A percentile compares a stretch with the other conserved stretches of the same genome.
Conservation (phyloP, 2,113 vertebrate genomes). For the Bettongia penicillata region DNA sequence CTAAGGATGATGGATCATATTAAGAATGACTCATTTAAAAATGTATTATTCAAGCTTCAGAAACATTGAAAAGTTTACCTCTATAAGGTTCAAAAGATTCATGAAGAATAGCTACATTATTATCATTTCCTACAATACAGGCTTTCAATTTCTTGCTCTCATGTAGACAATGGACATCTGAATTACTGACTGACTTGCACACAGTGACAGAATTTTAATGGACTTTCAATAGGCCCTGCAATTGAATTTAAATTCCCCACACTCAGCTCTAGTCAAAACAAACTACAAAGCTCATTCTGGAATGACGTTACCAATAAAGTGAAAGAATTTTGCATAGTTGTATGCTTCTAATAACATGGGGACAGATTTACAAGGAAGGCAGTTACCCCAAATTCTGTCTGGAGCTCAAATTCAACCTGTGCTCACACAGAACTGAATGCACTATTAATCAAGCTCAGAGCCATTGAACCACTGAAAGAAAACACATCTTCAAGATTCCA, state of each 20-base stretch:
- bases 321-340: background rate
- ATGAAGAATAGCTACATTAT: background rate
- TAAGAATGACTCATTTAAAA: background rate
- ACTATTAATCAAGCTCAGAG: conserved; percentile 18
- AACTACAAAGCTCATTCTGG: conserved; percentile 42
- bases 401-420: background rate
- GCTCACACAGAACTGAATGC: background rate
- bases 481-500: accelerated
- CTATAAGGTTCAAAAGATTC: background rate
- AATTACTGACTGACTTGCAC: conserved; percentile 54
- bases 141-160: conserved; percentile 27
- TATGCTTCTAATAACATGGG: conserved; percentile 3
- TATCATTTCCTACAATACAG: conserved; percentile 26
- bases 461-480: background rate
- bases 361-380: conserved; percentile 18
- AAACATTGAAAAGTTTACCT: background rate
- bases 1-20: background rate
- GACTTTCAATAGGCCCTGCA: background rate
- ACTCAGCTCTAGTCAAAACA: conserved; percentile 37
- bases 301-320: conserved; percentile 36
- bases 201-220: conserved; percentile 59
- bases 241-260: conserved; percentile 39
- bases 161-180: background rate
- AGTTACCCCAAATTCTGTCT: conserved; percentile 15
- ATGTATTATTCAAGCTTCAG: background rate